Percentiles rank a stretch among this genome's conserved stretches.
Evolutionary conservation across 2,888 invertebrate species (phyloP).

Genomic region (Osedax frankpressi): DNA sequence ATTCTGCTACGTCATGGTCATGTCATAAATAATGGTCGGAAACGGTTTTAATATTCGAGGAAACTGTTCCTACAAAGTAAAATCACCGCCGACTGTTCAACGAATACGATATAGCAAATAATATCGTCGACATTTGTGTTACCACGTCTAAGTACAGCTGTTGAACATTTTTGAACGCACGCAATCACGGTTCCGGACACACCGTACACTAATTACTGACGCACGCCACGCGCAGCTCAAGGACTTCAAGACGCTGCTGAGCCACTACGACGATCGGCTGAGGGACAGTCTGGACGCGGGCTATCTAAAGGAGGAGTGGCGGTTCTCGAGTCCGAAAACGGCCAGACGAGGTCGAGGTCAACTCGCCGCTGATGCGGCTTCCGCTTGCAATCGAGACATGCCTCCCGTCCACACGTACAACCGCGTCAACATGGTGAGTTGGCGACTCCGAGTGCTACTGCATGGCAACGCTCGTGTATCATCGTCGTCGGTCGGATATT

Average conservation of each 20-base stretch:
- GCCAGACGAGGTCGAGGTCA: too few species aligned
- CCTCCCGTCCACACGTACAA: conserved; percentile 31
- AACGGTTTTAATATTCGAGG: too few species aligned
- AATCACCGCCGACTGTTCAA: too few species aligned
- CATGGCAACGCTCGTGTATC: too few species aligned
- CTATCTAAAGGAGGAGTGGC: conserved; percentile 38
- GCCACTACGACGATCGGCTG: conserved; percentile 37
- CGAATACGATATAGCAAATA: too few species aligned
- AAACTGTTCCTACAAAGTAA: too few species aligned
- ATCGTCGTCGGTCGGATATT: too few species aligned
- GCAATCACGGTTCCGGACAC: not conserved
- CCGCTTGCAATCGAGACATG: conserved; percentile 29
- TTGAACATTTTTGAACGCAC: not conserved
- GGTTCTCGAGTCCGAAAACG: conserved; percentile 33
- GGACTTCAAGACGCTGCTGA: conserved; percentile 35
- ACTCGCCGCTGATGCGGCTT: conserved; percentile 15
- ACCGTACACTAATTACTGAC: not conserved
- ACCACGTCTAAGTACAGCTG: too few species aligned
- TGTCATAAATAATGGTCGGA: too few species aligned
- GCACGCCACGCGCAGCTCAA: conserved; percentile 30
- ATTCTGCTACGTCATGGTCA: too few species aligned
- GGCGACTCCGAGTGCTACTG: too few species aligned
- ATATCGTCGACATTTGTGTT: too few species aligned
- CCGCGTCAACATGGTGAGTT: not conserved
- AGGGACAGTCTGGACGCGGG: conserved; percentile 31